Evolutionary conservation across 1,140 invertebrate species (phyloP).

Genomic region (Apis dorsata): DNA sequence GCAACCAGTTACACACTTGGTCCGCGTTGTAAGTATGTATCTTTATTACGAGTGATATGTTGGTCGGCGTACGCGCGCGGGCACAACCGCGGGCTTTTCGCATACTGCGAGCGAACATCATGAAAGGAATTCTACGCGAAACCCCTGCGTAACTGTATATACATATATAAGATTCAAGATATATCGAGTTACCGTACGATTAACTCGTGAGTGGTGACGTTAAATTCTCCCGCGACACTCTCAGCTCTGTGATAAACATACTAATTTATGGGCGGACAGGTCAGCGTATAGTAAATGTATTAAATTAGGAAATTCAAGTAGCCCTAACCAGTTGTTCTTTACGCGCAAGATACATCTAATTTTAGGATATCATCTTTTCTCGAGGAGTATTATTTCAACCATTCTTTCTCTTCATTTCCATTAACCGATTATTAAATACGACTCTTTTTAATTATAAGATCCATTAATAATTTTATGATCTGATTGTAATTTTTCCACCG

Average conservation of each 20-base stretch:
- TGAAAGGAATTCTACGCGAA: slow-evolving; percentile 24
- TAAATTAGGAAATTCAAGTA: slow-evolving; percentile 52
- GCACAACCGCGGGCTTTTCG: slow-evolving; percentile 14
- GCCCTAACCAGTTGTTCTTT: neutral
- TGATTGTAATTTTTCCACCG: too few species aligned
- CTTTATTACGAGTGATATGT: slow-evolving; percentile 56
- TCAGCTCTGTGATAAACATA: slow-evolving; percentile 23
- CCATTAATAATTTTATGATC: too few species aligned
- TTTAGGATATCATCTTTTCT: too few species aligned
- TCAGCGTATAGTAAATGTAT: slow-evolving; percentile 28
- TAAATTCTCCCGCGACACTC: slow-evolving; percentile 40
- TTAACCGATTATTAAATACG: too few species aligned
- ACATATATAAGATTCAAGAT: slow-evolving; percentile 21
- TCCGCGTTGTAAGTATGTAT: slow-evolving; percentile 46
- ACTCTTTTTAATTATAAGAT: too few species aligned
- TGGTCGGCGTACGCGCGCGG: slow-evolving; percentile 10
- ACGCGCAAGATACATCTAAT: neutral
- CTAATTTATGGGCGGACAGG: slow-evolving; percentile 34
- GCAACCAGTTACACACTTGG: slow-evolving; percentile 39
- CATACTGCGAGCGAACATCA: slow-evolving; percentile 9
- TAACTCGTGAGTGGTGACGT: slow-evolving; percentile 41
- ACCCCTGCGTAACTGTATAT: neutral
- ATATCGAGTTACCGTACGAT: slow-evolving; percentile 50
- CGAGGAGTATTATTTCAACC: too few species aligned
- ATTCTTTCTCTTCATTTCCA: too few species aligned